Evolutionary conservation across 2,888 invertebrate genomes (phyloP), one percentile per base, ranked within the genome.

Genomic region (Sinohyriopsis cumingii): DNA sequence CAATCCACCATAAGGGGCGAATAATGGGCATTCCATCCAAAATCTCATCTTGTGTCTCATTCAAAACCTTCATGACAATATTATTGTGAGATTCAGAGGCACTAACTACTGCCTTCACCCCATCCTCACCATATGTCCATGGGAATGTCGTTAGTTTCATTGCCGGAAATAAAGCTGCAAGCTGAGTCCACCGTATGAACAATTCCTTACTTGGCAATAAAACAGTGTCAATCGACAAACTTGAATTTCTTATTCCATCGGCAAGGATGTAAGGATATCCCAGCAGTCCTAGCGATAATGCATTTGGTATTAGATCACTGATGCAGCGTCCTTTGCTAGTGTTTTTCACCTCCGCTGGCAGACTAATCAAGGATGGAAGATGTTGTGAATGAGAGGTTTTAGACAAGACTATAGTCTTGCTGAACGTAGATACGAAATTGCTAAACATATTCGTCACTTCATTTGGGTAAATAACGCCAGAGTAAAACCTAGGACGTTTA

Each of bases 181-280:
- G 91, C 85, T 95, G 94, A 66, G 94, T 90, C 97, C 97, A 98
- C 83, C 95, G 91, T 45, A 95, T 93, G 83, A 94, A 94, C 19
- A 91, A 80, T 68, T 89, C 86, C 28, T 78, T 77, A 53, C 78
- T 79, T 9, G 87, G 89, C 3, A 71, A 56, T n/a, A 25, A 28
- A 15, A 55, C 6, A 19, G 63, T 45, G 19, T 63, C n/a, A 19
- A 55, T 96, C 0, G 20, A 55, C 3, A 54, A 65, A 3, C 24
- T 53, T 12, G 59, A 65, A 25, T 71, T 65, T 15, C 62, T 63
- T 0, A 98, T 95, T 0, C 96, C 95, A 0, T 97, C 97, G 0
- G 97, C 96, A 92, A 97, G 93, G 55, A 97, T 93, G 82, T 97
- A 96, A 0, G 94, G 93, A 88, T 95, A 97, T 0, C 98, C 98